Percentiles rank a stretch among this genome's conserved stretches.
Conservation (phyloP, 1,140 invertebrate species). For the Aphelinus certus region DNA sequence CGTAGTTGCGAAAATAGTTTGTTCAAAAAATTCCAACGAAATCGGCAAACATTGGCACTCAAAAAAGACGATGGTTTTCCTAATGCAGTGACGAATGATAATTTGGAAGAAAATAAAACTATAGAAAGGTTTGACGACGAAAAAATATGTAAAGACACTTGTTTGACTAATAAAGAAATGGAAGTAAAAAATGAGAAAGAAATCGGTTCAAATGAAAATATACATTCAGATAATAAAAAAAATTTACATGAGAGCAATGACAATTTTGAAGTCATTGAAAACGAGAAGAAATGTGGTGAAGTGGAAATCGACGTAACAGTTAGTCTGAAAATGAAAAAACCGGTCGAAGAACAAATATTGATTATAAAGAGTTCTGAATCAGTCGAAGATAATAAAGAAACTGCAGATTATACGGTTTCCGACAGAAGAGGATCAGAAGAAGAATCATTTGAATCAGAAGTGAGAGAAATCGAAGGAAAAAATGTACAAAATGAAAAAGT, state of each 20-base stretch:
- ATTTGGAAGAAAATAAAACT: background rate
- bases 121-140: too few relatives aligned
- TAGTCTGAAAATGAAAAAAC: too few relatives aligned
- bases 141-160: too few relatives aligned
- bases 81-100: conserved; percentile 15
- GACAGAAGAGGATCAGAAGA: conserved; percentile 33
- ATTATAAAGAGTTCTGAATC: too few relatives aligned
- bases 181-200: conserved; percentile 6
- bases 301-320: too few relatives aligned
- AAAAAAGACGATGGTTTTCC: background rate
- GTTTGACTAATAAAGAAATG: background rate
- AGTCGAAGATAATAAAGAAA: background rate
- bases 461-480: conserved; percentile 37
- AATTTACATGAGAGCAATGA: background rate
- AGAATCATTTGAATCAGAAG: conserved; percentile 55
- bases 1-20: conserved; percentile 1
- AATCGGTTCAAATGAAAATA: conserved; percentile 4
- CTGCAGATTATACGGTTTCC: background rate
- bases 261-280: too few relatives aligned
- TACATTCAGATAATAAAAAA: conserved; percentile 39
- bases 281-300: too few relatives aligned
- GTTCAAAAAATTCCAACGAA: conserved; percentile 14
- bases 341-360: too few relatives aligned
- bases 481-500: background rate
- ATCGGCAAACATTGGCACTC: background rate